These are phyloP conservation scores for Mesoligia furuncula DNA, from an alignment of 2,888 invertebrate genomes.

Conservation along the genomic window DNA sequence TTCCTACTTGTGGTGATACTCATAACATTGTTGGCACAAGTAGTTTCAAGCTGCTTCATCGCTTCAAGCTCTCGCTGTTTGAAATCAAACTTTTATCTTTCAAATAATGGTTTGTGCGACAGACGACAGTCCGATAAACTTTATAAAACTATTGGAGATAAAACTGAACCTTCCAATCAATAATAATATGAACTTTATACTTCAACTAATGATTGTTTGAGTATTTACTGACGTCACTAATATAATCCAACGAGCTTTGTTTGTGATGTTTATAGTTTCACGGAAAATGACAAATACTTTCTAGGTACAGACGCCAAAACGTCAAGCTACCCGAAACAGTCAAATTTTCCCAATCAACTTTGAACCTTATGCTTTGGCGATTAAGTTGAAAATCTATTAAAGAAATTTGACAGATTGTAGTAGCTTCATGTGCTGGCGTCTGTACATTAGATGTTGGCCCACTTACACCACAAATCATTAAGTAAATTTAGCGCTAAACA, in stretches of 20 bases:
- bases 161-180: slow-evolving; percentile 7
- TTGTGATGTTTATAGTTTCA: not conserved
- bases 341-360: too few species aligned
- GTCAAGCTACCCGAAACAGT: too few species aligned
- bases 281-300: not conserved
- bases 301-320: too few species aligned
- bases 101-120: slow-evolving; percentile 9
- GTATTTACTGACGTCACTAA: not conserved
- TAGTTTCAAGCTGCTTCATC: slow-evolving; percentile 15
- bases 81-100: slow-evolving; percentile 33
- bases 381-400: too few species aligned
- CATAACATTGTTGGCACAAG: not conserved
- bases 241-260: not conserved
- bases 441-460: too few species aligned
- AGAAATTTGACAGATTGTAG: too few species aligned
- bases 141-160: slow-evolving; percentile 19
- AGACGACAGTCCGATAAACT: slow-evolving; percentile 21
- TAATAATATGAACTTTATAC: slow-evolving; percentile 8
- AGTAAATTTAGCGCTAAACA: too few species aligned
- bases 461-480: too few species aligned
- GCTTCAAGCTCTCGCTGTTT: slow-evolving; percentile 14
- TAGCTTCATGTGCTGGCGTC: too few species aligned
- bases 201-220: not conserved
- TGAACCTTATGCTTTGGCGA: too few species aligned
- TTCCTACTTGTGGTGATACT: not conserved